Base-by-base conservation (phyloP, 1,140 invertebrate genomes). In the Calycopis cecrops region DNA sequence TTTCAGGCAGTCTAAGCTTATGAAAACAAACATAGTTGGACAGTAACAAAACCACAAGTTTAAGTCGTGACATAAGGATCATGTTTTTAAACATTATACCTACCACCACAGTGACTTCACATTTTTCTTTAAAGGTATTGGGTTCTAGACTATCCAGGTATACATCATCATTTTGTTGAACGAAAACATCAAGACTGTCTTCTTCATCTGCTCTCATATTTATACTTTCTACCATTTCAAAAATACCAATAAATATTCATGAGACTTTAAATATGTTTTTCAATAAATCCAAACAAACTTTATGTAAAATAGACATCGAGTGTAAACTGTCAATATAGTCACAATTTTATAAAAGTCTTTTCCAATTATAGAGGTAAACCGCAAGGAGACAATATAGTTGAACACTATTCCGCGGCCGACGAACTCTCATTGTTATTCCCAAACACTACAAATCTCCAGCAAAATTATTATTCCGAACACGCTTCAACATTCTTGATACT, bases 371-470 rank as follows among this genome's bases (percentile, higher is more conserved):
- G 6, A 3, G 6, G 21, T 6, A 28, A 28, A 28, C 21, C 21
- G 21, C 6, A 28, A 28, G 6, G 2, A 28, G 21, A 28, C 21
- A 28, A 28, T 28, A 28, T 28, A 52, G 17, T 44, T 73, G 21
- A 28, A 28, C 21, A 28, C 21, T 28, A 28, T 28, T 28, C 21
- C 21, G 21, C 60, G 81, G 79, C 72, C 75, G 70, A 70, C 75
- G 81, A 87, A 83, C 84, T 80, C 67, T 62, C 72, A 84, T 81
- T 79, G 69, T 73, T 81, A 82, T 79, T 78, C 76, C 74, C 67
- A 76, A 79, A 80, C 71, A 74, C 76, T 74, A 73, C 66, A 52
- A 72, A 73, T 73, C 67, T 74, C 68, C 70, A 69, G 59, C 62
- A 52, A 66, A 52, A 74, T 76, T 53, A 60, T 62, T 76, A 85